Percentiles rank a stretch among this genome's conserved stretches.
Conservation (phyloP, 2,797 vertebrate genomes). For the Alfaro cultratus region DNA sequence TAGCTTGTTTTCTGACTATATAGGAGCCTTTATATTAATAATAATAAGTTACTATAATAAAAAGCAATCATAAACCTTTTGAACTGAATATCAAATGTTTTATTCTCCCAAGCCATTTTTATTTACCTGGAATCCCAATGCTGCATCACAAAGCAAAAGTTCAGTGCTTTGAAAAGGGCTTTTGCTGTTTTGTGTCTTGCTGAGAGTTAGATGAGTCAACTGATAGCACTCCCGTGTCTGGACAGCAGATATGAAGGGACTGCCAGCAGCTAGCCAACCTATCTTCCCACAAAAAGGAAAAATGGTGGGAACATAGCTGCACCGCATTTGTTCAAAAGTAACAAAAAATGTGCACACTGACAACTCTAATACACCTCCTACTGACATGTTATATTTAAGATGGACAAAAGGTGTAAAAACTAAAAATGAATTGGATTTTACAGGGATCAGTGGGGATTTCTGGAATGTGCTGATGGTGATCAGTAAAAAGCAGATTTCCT, state of each 20-base stretch:
- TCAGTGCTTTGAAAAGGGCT: conserved; percentile 13
- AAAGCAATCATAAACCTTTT: background rate
- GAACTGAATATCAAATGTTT: background rate
- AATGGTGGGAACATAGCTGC: conserved; percentile 9
- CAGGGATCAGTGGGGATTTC: background rate
- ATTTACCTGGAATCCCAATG: conserved; percentile 9
- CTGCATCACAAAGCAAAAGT: conserved; percentile 11
- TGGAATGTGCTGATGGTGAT: background rate
- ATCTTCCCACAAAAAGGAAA: conserved; percentile 15
- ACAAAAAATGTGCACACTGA: conserved; percentile 8
- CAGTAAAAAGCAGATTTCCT: background rate
- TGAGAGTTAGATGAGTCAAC: conserved; percentile 26
- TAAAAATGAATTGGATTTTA: conserved; percentile 8
- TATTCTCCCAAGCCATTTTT: conserved; percentile 1
- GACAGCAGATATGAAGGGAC: conserved; percentile 23
- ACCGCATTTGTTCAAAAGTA: conserved; percentile 11
- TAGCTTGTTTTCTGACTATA: background rate
- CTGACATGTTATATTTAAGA: conserved; percentile 10
- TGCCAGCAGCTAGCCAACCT: conserved; percentile 29
- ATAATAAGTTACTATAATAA: background rate
- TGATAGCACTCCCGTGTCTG: conserved; percentile 25
- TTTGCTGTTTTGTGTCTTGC: conserved; percentile 27
- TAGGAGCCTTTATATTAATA: background rate
- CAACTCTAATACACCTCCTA: conserved; percentile 10
- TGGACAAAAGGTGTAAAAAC: conserved; percentile 6